These are phyloP conservation scores for Criorhina ranunculi DNA, from an alignment of 2,888 invertebrate species.

Conservation along the genomic window DNA sequence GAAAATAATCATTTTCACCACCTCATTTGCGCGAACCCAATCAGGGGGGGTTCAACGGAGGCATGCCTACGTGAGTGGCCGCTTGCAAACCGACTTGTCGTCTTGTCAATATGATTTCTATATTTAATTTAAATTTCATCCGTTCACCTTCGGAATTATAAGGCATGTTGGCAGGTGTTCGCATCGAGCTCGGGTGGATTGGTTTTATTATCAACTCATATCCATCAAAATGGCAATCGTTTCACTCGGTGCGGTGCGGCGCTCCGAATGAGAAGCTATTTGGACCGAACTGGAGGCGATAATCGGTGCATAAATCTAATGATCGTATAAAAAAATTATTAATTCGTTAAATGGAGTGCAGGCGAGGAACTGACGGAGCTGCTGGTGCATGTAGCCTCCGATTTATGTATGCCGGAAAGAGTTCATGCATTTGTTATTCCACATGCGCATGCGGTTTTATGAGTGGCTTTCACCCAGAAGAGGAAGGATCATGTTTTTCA, in stretches of 20 bases:
- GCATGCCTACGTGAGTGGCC: constrained; percentile 23
- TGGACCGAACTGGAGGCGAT: constrained; percentile 37
- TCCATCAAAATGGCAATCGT: constrained; percentile 48
- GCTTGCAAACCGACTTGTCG: constrained; percentile 21
- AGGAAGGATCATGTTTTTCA: constrained; percentile 15
- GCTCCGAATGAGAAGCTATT: constrained; percentile 30
- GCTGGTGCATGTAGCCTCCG: constrained; percentile 9
- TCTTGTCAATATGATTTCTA: constrained; percentile 56
- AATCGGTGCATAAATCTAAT: constrained; percentile 51
- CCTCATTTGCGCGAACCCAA: constrained; percentile 46
- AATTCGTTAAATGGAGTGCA: constrained; percentile 53
- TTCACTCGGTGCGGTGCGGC: constrained; percentile 13
- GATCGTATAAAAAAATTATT: constrained; percentile 57
- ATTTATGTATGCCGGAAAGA: constrained; percentile 51
- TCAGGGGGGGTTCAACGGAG: constrained; percentile 43
- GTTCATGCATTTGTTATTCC: constrained; percentile 53
- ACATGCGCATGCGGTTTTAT: constrained; percentile 37
- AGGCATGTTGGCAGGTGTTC: constrained; percentile 21
- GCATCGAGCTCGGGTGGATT: constrained; percentile 8
- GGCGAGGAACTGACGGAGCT: neutral
- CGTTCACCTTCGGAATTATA: constrained; percentile 1
- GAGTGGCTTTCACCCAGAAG: constrained; percentile 47
- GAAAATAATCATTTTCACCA: constrained; percentile 55
- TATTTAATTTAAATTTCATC: constrained; percentile 47
- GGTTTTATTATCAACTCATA: constrained; percentile 40